A percentile compares a stretch with the other conserved stretches of the same genome.
Conservation (phyloP, 2,888 invertebrate species). For the Adelognathus sp. region DNA sequence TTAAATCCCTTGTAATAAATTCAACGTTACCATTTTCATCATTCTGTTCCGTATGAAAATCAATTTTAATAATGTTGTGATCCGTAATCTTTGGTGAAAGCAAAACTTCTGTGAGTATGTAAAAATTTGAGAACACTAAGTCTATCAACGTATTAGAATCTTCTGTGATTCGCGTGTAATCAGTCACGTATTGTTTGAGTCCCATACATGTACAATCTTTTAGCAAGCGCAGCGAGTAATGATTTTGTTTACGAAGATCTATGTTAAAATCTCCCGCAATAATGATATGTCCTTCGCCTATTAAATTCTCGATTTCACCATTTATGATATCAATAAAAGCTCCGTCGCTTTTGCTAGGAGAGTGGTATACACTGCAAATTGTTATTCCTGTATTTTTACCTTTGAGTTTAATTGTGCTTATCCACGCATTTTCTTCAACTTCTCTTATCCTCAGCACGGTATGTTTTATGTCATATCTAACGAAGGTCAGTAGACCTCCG, state of each 20-base stretch:
- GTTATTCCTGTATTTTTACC: neutral
- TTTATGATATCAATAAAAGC: constrained; percentile 6
- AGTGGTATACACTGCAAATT: constrained; percentile 14
- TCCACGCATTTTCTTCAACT: constrained; percentile 11
- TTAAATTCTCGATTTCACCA: constrained; percentile 10
- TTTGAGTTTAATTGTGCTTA: constrained; percentile 3
- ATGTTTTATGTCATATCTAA: neutral
- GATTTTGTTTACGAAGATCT: constrained; percentile 4
- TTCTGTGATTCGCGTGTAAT: constrained; percentile 23
- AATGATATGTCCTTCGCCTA: constrained; percentile 1
- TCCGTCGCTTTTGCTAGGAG: constrained; percentile 25
- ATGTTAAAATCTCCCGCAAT: neutral
- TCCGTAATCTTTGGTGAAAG: constrained; percentile 32
- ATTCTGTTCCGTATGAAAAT: neutral
- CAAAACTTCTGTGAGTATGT: constrained; percentile 2
- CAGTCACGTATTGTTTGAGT: constrained; percentile 18
- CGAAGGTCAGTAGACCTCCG: constrained; percentile 4
- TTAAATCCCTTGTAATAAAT: neutral
- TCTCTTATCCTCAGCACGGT: neutral
- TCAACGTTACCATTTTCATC: neutral
- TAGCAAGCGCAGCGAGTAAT: constrained; percentile 8
- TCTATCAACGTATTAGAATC: constrained; percentile 20
- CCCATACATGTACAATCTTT: constrained; percentile 12
- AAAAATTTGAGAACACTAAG: constrained; percentile 39
- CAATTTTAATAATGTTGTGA: constrained; percentile 25